These are phyloP conservation scores for Plemyria rubiginata DNA, from an alignment of 2,888 invertebrate species.

Conservation along the genomic window DNA sequence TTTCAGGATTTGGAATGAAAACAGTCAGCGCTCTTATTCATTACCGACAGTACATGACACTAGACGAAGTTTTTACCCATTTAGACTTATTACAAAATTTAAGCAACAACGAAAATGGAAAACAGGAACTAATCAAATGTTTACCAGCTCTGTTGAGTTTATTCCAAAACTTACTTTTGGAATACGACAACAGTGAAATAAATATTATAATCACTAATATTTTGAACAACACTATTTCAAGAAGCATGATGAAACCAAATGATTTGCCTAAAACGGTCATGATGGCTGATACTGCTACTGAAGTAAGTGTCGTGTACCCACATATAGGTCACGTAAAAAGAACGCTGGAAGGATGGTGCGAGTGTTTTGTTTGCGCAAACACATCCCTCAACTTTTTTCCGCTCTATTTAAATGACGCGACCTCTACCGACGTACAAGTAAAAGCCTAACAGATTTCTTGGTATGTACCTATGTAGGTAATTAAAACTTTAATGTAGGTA, in stretches of 20 bases:
- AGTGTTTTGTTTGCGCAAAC: no score
- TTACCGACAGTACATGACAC: slow-evolving; percentile 65
- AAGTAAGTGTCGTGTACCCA: no score
- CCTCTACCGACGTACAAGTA: no score
- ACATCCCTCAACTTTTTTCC: no score
- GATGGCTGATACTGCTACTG: slow-evolving; percentile 58
- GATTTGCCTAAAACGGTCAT: slow-evolving; percentile 43
- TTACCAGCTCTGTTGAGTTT: slow-evolving; percentile 58
- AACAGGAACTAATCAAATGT: slow-evolving; percentile 52
- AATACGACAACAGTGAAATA: slow-evolving; percentile 70
- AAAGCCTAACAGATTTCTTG: no score
- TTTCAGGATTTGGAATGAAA: slow-evolving; percentile 65
- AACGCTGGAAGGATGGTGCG: neutral
- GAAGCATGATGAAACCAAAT: slow-evolving; percentile 45
- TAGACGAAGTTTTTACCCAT: slow-evolving; percentile 64
- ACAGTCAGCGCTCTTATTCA: slow-evolving; percentile 57
- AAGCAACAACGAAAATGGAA: slow-evolving; percentile 54
- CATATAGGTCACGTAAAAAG: no score
- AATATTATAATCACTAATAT: slow-evolving; percentile 68
- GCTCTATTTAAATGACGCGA: no score
- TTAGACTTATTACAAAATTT: slow-evolving; percentile 63
- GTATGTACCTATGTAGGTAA: no score
- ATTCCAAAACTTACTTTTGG: slow-evolving; percentile 63
- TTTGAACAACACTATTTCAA: slow-evolving; percentile 63
- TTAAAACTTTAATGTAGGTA: no score